These are phyloP conservation scores for Biston betularia DNA, from an alignment of 2,888 invertebrate species.

Conservation along the genomic window DNA sequence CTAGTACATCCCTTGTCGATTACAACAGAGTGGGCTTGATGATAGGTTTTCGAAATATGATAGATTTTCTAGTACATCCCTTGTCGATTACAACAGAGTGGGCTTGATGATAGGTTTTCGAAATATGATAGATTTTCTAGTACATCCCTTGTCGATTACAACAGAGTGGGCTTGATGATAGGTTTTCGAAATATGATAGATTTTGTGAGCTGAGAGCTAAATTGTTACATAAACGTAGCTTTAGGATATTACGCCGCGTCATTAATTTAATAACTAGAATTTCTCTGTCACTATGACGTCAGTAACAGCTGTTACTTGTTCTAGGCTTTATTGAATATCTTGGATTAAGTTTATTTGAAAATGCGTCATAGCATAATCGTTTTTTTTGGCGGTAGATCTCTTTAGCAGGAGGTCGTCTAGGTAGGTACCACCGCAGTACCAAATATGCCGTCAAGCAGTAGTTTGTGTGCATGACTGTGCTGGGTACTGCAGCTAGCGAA, in stretches of 20 bases:
- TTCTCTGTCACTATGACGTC: constrained; percentile 5
- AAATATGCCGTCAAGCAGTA: too few species aligned
- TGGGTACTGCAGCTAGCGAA: too few species aligned
- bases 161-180: constrained; percentile 1
- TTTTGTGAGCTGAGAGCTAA: constrained; percentile 16
- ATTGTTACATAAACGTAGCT: constrained; percentile 12
- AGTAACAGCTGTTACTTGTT: background rate
- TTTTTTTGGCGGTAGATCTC: too few species aligned
- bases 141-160: constrained; percentile 1
- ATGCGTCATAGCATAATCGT: too few species aligned
- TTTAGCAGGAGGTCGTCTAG: too few species aligned
- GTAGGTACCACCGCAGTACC: too few species aligned
- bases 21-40: background rate
- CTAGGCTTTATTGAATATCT: background rate
- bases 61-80: background rate
- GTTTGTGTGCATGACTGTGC: too few species aligned
- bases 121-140: too few species aligned
- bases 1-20: background rate
- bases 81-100: constrained; percentile 3
- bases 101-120: too few species aligned
- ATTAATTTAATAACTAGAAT: constrained; percentile 21
- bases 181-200: constrained; percentile 12
- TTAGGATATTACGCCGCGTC: constrained; percentile 1
- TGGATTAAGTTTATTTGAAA: too few species aligned
- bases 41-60: too few species aligned